phyloP scores from a whole-genome alignment of 2,797 vertebrate genomes.

The Eidolon dupreanum region DNA sequence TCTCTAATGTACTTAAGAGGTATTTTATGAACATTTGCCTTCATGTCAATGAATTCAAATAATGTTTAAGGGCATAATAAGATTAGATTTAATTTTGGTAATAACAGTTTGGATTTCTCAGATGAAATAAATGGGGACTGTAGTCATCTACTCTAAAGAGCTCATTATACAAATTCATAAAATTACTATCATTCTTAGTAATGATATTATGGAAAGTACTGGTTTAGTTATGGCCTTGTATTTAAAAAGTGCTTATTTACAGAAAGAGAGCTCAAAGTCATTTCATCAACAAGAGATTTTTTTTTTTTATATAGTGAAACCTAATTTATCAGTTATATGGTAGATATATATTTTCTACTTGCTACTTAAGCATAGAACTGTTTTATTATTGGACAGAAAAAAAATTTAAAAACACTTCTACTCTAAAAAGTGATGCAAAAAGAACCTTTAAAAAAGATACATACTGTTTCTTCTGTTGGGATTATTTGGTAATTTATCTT shows the following conservation, averaged over 20 bases:
- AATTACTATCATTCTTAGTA: conserved; percentile 39
- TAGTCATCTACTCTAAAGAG: conserved; percentile 66
- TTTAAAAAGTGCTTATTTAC: conserved; percentile 66
- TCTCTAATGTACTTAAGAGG: conserved; percentile 67
- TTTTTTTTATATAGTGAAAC: background rate
- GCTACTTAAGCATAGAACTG: background rate
- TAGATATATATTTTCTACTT: conserved; percentile 16
- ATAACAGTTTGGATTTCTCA: conserved; percentile 72
- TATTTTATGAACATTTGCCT: conserved; percentile 71
- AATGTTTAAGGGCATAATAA: conserved; percentile 73
- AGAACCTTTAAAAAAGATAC: background rate
- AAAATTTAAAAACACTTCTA: background rate
- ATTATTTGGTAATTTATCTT: background rate
- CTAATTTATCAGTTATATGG: background rate
- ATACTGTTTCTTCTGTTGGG: background rate
- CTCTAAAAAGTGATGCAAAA: background rate
- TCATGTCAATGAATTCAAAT: conserved; percentile 66
- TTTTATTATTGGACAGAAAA: conserved; percentile 30
- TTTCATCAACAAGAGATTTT: background rate
- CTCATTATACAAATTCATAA: conserved; percentile 45
- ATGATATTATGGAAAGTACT: conserved; percentile 31
- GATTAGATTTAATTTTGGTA: conserved; percentile 70
- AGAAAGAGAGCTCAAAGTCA: background rate
- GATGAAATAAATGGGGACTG: conserved; percentile 70
- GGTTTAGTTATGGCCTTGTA: background rate